Evolutionary conservation across 2,113 vertebrate genomes (phyloP).

Genomic region (Caranx ignobilis): DNA sequence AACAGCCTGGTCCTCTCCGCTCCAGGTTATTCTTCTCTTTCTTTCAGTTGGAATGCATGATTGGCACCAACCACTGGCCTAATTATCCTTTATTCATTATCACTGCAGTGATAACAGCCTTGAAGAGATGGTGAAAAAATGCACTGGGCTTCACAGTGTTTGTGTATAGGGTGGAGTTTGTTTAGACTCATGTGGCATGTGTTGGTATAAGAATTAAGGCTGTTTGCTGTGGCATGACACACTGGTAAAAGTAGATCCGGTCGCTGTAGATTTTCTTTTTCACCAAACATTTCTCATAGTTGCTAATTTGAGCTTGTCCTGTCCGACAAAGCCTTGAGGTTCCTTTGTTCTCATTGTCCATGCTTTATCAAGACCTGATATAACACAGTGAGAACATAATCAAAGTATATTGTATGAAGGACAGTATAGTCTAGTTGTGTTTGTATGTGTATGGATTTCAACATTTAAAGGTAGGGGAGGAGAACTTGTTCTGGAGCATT

Average conservation of each 20-base stretch:
- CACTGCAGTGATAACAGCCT: constrained; percentile 5
- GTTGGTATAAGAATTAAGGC: constrained; percentile 11
- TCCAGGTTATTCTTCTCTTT: neutral
- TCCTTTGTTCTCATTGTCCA: neutral
- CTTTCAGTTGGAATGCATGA: neutral
- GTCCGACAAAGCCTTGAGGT: neutral
- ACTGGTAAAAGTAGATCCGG: neutral
- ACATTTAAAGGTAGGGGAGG: too few relatives aligned
- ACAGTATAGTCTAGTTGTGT: neutral
- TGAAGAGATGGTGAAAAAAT: constrained; percentile 1
- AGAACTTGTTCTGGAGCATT: too few relatives aligned
- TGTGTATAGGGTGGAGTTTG: constrained; percentile 78
- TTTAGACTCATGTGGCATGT: constrained; percentile 24
- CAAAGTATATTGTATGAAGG: neutral
- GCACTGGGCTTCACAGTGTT: constrained; percentile 56
- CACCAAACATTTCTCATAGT: neutral
- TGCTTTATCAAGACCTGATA: neutral
- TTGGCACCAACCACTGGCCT: neutral
- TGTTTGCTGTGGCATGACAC: neutral
- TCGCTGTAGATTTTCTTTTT: neutral
- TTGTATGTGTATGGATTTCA: too few relatives aligned
- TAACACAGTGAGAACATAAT: too few relatives aligned
- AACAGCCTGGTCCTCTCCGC: neutral
- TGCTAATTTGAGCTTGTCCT: neutral
- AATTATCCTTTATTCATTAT: constrained; percentile 28